These are phyloP conservation scores for Stomatorhinus walkeri DNA, from an alignment of 2,797 vertebrate genomes.

Conservation along the genomic window DNA sequence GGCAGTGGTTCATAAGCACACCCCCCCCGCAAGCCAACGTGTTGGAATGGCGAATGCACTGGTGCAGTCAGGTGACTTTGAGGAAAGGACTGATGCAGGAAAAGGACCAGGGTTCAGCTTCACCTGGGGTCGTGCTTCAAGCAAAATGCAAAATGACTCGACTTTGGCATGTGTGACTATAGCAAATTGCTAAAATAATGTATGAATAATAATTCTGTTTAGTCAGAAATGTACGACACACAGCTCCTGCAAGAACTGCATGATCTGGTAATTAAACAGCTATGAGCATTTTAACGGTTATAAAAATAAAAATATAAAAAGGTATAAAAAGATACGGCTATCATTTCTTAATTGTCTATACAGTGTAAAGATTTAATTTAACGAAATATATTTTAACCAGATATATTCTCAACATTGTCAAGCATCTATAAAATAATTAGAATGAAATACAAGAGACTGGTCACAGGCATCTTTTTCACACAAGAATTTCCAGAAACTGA, in stretches of 20 bases:
- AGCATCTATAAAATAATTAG: neutral
- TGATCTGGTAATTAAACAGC: neutral
- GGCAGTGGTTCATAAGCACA: neutral
- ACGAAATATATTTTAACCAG: neutral
- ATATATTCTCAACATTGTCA: neutral
- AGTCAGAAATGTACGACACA: neutral
- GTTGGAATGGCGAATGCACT: neutral
- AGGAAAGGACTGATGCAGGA: neutral
- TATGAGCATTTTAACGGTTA: neutral
- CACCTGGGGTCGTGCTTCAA: neutral
- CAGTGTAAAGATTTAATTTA: neutral
- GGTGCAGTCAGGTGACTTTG: neutral
- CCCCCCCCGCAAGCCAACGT: neutral
- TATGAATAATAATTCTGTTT: neutral
- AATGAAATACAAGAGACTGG: neutral
- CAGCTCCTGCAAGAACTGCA: neutral
- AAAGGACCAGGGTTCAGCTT: neutral
- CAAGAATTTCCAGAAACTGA: neutral
- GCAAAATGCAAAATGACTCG: neutral
- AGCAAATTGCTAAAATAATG: neutral
- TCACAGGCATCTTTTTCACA: neutral
- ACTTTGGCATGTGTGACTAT: neutral
- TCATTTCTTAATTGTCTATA: neutral
- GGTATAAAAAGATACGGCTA: neutral
- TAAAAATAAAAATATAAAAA: neutral